phyloP scores from a whole-genome alignment of 2,113 vertebrate genomes.

The Heterochromis multidens region DNA sequence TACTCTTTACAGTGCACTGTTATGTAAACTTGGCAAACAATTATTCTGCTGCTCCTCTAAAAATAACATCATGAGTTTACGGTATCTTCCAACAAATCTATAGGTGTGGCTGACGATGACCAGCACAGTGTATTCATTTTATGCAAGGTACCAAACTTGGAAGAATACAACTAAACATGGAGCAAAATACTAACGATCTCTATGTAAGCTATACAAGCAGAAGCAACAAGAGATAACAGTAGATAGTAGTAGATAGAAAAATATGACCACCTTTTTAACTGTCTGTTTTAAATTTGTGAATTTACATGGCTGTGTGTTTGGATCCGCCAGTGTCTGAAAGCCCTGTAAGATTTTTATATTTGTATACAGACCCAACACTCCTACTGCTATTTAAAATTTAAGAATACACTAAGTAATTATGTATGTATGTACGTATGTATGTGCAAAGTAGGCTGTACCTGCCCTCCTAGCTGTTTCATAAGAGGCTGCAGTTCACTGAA shows the following conservation, averaged over 20 bases:
- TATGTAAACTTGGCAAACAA: slow-evolving; percentile 15
- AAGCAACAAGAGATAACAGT: fast-evolving
- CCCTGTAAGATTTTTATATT: background rate
- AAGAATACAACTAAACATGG: background rate
- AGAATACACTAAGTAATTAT: background rate
- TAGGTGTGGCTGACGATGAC: background rate
- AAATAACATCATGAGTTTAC: slow-evolving; percentile 18
- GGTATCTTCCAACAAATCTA: background rate
- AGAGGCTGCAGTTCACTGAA: slow-evolving; percentile 94
- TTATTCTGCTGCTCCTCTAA: background rate
- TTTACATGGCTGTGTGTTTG: background rate
- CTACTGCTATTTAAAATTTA: background rate
- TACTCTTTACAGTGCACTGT: background rate
- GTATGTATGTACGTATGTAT: background rate
- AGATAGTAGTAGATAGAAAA: background rate
- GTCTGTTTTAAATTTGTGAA: too few relatives aligned
- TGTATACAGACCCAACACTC: background rate
- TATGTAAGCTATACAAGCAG: fast-evolving
- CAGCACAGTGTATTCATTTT: background rate
- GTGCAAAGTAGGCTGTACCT: slow-evolving; percentile 76
- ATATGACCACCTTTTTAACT: background rate
- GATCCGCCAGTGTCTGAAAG: background rate
- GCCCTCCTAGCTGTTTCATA: slow-evolving; percentile 92
- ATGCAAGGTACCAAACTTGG: background rate
- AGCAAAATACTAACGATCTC: background rate